Conservation (phyloP, 2,113 vertebrate species). For the Bubo scandiacus region DNA sequence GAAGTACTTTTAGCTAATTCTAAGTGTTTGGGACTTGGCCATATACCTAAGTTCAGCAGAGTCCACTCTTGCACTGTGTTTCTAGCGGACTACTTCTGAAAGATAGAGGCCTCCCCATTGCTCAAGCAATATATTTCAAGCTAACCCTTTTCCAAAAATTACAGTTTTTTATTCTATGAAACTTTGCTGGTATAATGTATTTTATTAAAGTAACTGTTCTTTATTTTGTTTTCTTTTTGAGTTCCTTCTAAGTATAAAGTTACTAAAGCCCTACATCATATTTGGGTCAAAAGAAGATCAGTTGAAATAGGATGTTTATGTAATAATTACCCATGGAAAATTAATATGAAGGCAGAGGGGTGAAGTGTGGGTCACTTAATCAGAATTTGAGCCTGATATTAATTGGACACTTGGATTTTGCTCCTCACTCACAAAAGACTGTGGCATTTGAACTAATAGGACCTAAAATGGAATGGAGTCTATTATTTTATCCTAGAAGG, state of each 20-base stretch:
- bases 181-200: neutral
- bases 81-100: neutral
- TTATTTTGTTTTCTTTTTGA: slow-evolving; percentile 31
- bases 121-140: neutral
- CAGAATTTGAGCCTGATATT: slow-evolving; percentile 1
- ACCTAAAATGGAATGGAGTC: neutral
- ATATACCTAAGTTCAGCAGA: neutral
- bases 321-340: slow-evolving; percentile 50
- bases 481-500: neutral
- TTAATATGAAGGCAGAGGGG: neutral
- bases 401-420: slow-evolving; percentile 6
- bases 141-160: neutral
- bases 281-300: slow-evolving; percentile 17
- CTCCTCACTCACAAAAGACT: neutral
- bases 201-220: slow-evolving; percentile 27
- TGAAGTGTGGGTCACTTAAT: slow-evolving; percentile 31
- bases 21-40: neutral
- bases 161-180: slow-evolving; percentile 4
- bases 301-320: slow-evolving; percentile 19
- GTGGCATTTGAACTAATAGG: neutral
- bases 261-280: neutral
- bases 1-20: slow-evolving; percentile 1
- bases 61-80: neutral
- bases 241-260: slow-evolving; percentile 23
- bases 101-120: neutral